A percentile compares a stretch with the other conserved stretches of the same genome.
Evolutionary conservation across 2,113 vertebrate genomes (phyloP).

Genomic region (Lontra canadensis): DNA sequence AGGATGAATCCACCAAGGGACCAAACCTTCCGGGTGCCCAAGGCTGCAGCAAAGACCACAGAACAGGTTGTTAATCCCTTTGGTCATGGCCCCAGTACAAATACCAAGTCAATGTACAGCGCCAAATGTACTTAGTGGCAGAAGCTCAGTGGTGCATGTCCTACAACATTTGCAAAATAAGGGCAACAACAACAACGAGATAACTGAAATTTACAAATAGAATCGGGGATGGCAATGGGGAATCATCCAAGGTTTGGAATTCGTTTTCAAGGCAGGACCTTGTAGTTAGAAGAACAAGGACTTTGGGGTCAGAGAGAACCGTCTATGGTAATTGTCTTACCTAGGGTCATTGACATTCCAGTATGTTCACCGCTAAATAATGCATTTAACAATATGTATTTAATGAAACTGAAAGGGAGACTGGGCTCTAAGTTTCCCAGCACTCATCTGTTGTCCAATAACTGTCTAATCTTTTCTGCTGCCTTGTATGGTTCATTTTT

Average conservation of each 20-base stretch:
- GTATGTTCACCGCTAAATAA: fast-evolving
- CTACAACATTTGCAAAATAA: not conserved
- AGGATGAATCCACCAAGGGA: not conserved
- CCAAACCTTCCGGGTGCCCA: not conserved
- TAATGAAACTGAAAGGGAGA: not conserved
- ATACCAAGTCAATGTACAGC: not conserved
- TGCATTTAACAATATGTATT: not conserved
- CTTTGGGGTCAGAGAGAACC: not conserved
- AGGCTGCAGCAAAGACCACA: not conserved
- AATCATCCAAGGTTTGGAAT: no score
- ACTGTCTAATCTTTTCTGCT: not conserved
- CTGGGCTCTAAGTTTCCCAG: not conserved
- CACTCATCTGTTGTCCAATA: fast-evolving
- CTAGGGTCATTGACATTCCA: fast-evolving
- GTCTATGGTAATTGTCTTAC: fast-evolving
- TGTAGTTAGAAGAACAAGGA: not conserved
- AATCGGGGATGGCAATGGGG: fast-evolving
- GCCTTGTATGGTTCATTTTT: not conserved
- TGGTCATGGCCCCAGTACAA: not conserved
- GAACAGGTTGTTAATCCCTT: not conserved
- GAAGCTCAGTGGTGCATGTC: not conserved
- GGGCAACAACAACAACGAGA: not conserved
- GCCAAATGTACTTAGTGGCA: not conserved
- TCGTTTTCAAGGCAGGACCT: fast-evolving
- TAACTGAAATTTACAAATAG: not conserved